These are phyloP conservation scores for Reticulitermes lucifugus DNA, from an alignment of 2,888 invertebrate genomes.

Conservation along the genomic window DNA sequence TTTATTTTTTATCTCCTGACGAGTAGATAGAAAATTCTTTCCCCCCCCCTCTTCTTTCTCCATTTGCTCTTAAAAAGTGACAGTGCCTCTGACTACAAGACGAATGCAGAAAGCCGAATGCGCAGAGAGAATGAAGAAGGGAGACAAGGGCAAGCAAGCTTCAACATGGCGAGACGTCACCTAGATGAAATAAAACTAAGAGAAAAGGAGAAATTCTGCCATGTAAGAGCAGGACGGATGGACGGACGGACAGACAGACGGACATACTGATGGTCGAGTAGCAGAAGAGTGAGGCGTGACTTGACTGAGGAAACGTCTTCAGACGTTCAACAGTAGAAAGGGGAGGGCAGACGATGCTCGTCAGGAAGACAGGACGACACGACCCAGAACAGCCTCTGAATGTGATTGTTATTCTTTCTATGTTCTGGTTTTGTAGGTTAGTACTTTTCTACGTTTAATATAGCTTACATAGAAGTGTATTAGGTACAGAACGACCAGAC, in stretches of 20 bases:
- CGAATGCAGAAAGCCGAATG: background rate
- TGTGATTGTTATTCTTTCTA: background rate
- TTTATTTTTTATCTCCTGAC: background rate
- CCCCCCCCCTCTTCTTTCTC: background rate
- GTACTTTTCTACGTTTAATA: background rate
- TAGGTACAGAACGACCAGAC: too few relatives aligned
- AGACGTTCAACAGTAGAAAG: too few relatives aligned
- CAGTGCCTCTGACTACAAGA: background rate
- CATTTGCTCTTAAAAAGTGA: background rate
- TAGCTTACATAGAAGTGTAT: background rate
- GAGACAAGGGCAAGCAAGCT: background rate
- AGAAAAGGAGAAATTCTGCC: background rate
- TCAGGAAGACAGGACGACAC: too few relatives aligned
- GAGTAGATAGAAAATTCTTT: background rate
- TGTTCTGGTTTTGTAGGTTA: background rate
- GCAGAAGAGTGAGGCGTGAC: background rate
- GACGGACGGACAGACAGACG: background rate
- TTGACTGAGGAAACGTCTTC: background rate
- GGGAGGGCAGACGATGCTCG: too few relatives aligned
- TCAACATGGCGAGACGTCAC: background rate
- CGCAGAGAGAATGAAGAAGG: background rate
- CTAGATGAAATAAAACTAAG: conserved; percentile 7
- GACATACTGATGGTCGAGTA: background rate
- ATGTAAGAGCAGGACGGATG: background rate
- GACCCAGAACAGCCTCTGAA: background rate